Evolutionary conservation across 1,140 invertebrate genomes (phyloP).

Genomic region (Prorops nasuta): DNA sequence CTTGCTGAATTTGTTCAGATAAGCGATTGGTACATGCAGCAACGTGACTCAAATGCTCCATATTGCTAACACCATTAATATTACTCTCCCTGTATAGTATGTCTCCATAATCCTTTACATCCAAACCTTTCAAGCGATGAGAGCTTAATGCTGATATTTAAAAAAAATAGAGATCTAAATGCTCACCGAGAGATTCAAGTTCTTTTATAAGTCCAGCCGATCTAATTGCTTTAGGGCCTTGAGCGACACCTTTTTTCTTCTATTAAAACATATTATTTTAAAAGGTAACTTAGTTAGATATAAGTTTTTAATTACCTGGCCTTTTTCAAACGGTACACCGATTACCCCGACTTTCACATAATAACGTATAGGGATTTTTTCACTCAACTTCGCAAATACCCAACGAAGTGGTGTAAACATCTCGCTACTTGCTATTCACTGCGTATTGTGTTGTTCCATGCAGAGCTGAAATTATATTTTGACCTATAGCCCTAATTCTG

Average conservation of each 20-base stretch:
- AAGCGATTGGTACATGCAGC: conserved; percentile 64
- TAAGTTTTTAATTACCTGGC: conserved; percentile 55
- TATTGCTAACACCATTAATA: conserved; percentile 61
- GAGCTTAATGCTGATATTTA: conserved; percentile 8
- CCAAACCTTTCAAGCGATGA: conserved; percentile 56
- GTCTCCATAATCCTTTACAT: conserved; percentile 73
- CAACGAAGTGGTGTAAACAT: conserved; percentile 29
- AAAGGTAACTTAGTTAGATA: background rate
- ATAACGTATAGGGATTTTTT: too few relatives aligned
- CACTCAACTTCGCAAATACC: conserved; percentile 22
- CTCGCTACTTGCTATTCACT: conserved; percentile 12
- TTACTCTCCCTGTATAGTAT: conserved; percentile 54
- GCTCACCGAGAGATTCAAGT: conserved; percentile 41
- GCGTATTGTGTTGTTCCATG: conserved; percentile 4
- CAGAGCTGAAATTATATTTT: background rate
- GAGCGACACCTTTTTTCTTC: conserved; percentile 44
- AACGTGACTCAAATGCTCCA: conserved; percentile 63
- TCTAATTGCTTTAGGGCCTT: conserved; percentile 43
- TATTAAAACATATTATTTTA: conserved; percentile 9
- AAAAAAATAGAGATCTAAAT: background rate
- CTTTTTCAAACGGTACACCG: conserved; percentile 75
- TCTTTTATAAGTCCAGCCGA: conserved; percentile 41
- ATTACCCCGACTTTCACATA: conserved; percentile 63
- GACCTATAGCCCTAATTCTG: conserved; percentile 20
- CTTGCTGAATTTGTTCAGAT: conserved; percentile 62